These are phyloP conservation scores for Hoplodrina blanda DNA, from an alignment of 2,888 invertebrate species.

Conservation along the genomic window DNA sequence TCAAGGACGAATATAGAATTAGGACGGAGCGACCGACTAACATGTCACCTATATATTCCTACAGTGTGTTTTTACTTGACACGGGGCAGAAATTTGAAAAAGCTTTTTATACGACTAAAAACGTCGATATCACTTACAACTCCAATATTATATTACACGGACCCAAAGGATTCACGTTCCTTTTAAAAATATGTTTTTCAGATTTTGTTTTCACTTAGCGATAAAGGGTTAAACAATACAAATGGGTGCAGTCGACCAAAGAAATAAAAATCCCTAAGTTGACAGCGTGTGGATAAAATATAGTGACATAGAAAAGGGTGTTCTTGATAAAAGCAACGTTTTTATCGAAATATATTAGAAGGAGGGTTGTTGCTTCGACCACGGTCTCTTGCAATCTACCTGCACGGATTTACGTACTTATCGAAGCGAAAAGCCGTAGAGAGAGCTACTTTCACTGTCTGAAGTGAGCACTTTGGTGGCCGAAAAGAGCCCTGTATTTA, in stretches of 20 bases:
- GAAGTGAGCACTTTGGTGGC: slow-evolving; percentile 33
- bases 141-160: slow-evolving; percentile 37
- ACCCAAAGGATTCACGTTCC: slow-evolving; percentile 7
- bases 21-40: slow-evolving; percentile 36
- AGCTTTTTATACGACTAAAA: slow-evolving; percentile 31
- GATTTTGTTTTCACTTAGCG: slow-evolving; percentile 28
- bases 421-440: slow-evolving; percentile 34
- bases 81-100: slow-evolving; percentile 29
- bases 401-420: slow-evolving; percentile 41
- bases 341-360: slow-evolving; percentile 43
- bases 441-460: slow-evolving; percentile 36
- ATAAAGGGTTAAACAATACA: slow-evolving; percentile 17
- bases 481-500: slow-evolving; percentile 29
- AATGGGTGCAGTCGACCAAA: slow-evolving; percentile 17
- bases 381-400: slow-evolving; percentile 23
- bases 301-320: slow-evolving; percentile 15
- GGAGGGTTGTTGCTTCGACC: slow-evolving; percentile 4
- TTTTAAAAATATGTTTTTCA: slow-evolving; percentile 12
- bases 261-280: slow-evolving; percentile 24
- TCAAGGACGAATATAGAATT: slow-evolving; percentile 53
- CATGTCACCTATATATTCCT: slow-evolving; percentile 26
- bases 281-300: slow-evolving; percentile 12
- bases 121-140: slow-evolving; percentile 41
- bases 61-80: slow-evolving; percentile 26
- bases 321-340: slow-evolving; percentile 33